Conservation (phyloP, 2,888 invertebrate species). For the Heteromurus nitidus region DNA sequence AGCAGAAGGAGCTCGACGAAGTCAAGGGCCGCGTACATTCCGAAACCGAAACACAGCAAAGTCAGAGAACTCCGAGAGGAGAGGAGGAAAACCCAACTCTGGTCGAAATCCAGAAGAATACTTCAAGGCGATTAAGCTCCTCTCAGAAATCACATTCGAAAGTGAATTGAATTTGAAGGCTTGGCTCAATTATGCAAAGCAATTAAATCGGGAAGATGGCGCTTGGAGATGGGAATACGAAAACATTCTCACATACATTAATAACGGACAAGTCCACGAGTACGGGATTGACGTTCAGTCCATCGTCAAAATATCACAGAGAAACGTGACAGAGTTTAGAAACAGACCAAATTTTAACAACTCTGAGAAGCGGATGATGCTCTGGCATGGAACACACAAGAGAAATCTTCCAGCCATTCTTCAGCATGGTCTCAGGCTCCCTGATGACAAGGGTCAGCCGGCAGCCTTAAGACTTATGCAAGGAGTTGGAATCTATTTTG, state of each 20-base stretch:
- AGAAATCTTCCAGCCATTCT: neutral
- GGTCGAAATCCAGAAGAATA: neutral
- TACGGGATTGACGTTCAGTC: neutral
- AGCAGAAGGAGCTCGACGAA: too few species aligned
- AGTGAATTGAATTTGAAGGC: neutral
- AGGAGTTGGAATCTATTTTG: constrained; percentile 9
- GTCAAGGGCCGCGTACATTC: too few species aligned
- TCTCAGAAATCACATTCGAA: neutral
- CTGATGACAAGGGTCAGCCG: neutral
- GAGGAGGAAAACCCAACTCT: too few species aligned
- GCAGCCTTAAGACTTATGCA: neutral
- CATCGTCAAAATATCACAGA: neutral
- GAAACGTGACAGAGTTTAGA: constrained; percentile 5
- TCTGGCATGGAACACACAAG: neutral
- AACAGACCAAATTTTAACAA: neutral
- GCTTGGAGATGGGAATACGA: constrained; percentile 5
- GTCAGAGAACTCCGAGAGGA: too few species aligned
- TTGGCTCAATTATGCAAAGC: neutral
- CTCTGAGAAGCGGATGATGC: neutral
- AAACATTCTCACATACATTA: neutral
- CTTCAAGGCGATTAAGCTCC: neutral
- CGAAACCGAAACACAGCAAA: too few species aligned
- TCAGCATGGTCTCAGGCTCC: neutral
- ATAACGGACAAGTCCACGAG: neutral
- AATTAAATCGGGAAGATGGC: neutral